phyloP scores from a whole-genome alignment of 1,140 invertebrate species.

The Drosophila kohkoa region DNA sequence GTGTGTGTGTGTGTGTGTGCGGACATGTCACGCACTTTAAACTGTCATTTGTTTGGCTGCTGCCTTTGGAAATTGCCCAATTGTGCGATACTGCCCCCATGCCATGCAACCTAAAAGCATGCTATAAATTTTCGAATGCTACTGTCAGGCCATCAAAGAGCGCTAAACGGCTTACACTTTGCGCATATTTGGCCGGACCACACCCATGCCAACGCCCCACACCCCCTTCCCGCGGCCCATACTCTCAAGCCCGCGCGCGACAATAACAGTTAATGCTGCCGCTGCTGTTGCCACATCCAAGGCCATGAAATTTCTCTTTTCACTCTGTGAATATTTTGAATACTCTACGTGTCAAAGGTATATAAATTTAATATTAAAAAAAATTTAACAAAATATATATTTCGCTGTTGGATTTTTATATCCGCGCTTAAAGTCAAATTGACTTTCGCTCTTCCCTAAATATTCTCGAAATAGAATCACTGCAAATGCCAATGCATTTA shows the following conservation, averaged over 20 bases:
- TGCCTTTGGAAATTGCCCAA: constrained; percentile 71
- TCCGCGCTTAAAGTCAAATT: too few relatives aligned
- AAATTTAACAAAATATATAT: neutral
- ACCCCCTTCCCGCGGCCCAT: neutral
- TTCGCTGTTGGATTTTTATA: too few relatives aligned
- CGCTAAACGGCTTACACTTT: constrained; percentile 77
- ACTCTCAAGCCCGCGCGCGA: constrained; percentile 38
- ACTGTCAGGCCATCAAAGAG: constrained; percentile 67
- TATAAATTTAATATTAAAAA: neutral
- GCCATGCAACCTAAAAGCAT: constrained; percentile 49
- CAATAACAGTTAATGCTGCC: constrained; percentile 71
- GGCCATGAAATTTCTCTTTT: constrained; percentile 38
- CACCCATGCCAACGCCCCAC: constrained; percentile 20
- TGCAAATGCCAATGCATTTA: too few relatives aligned
- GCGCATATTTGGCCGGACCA: constrained; percentile 48
- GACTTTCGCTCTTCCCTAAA: too few relatives aligned
- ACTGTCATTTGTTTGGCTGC: constrained; percentile 72
- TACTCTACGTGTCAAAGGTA: constrained; percentile 4
- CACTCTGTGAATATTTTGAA: constrained; percentile 26
- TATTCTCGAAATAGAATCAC: too few relatives aligned
- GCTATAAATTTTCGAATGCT: constrained; percentile 71
- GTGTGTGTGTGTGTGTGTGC: constrained; percentile 6
- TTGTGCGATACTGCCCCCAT: constrained; percentile 43
- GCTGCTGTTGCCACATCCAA: constrained; percentile 37
- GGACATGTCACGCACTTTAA: constrained; percentile 64